Base-by-base conservation (phyloP, 2,797 vertebrate genomes). In the Zalophus californianus region DNA sequence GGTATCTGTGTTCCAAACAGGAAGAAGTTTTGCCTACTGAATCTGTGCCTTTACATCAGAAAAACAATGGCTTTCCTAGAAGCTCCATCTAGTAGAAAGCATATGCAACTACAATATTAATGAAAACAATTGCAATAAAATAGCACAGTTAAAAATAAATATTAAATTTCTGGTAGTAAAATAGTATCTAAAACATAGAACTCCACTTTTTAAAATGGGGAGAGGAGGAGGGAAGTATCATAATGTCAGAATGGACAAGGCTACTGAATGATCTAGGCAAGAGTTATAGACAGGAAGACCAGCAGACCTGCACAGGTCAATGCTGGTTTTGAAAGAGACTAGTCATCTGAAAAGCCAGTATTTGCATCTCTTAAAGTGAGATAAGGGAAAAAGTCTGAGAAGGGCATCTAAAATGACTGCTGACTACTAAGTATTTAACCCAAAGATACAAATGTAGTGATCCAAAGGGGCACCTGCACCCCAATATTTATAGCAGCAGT, bases 71-170 rank as follows among this genome's bases (percentile, higher is more conserved):
- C 35, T 82, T 87, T 86, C 66, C 60, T 87, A 44, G 48, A 91
- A 85, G 72, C 27, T 48, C 10, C 7, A 50, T 75, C 38, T 86
- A 64, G 25, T 56, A 90, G 52, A 80, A 73, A 85, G 54, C 23
- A 75, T 64, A 58, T 16, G 14, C n/a, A 91, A 54, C 25, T 20
- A 97, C 60, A 93, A 78, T 90, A 83, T 87, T 84, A 96, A 91
- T 85, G 72, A 96, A 93, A 84, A 23, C 25, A 72, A 86, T 12
- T 32, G 23, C n/a, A 85, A 85, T 84, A 35, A 93, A 68, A 93
- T 27, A n/a, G 20, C 41, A 64, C 7, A 84, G n/a, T 73, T 93
- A n/a, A 87, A 93, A 91, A 84, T 21, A 60, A 66, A 72, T 50
- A 16, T 73, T 38, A 80, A 80, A 66, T 66, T 93, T 78, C 41